A percentile compares a stretch with the other conserved stretches of the same genome.
Evolutionary conservation across 2,888 invertebrate species (phyloP).

Genomic region (Sinohyriopsis cumingii): DNA sequence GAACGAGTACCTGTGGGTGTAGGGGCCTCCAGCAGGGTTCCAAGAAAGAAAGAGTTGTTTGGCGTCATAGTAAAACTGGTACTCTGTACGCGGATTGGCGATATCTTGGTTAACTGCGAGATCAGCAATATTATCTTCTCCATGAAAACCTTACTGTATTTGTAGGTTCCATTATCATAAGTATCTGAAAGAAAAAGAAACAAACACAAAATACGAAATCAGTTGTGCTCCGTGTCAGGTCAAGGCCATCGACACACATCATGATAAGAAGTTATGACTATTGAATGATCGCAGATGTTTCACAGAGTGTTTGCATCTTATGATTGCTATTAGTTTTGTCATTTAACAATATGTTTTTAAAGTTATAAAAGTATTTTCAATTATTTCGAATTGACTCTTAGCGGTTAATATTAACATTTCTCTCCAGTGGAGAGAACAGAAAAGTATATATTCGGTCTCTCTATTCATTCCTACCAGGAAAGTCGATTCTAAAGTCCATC

Average conservation of each 20-base stretch:
- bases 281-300: no score
- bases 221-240: no score
- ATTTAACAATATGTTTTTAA: no score
- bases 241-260: no score
- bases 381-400: no score
- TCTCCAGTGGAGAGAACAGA: not conserved
- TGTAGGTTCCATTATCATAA: constrained; percentile 27
- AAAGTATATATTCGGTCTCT: not conserved
- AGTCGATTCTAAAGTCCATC: constrained; percentile 45
- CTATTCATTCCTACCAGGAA: constrained; percentile 50
- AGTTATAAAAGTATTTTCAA: no score
- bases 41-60: constrained; percentile 43
- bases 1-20: constrained; percentile 44
- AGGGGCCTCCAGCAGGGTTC: constrained; percentile 45
- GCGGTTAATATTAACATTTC: no score
- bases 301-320: no score
- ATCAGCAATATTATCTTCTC: constrained; percentile 22
- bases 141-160: constrained; percentile 38
- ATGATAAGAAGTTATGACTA: no score
- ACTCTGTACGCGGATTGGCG: constrained; percentile 46
- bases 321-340: no score
- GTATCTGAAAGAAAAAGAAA: constrained; percentile 28
- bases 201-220: not conserved
- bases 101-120: constrained; percentile 28
- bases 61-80: constrained; percentile 35